Evolutionary conservation across 2,797 vertebrate genomes (phyloP), one percentile per base, ranked within the genome.

Genomic region (Pipistrellus pygmaeus): DNA sequence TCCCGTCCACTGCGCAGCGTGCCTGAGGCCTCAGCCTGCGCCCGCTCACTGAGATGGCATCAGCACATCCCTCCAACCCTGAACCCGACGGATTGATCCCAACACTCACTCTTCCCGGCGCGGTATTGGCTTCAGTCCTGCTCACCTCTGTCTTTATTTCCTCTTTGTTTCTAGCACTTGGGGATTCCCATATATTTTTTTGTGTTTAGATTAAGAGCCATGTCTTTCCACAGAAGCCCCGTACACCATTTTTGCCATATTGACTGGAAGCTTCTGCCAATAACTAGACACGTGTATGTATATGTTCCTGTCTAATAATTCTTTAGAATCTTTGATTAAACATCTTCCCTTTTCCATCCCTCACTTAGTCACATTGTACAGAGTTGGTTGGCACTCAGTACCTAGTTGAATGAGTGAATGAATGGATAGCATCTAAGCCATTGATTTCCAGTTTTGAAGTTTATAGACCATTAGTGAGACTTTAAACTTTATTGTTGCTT

Each of bases 281-380:
- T 73, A 57, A 35, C 27, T 73, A 71, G 53, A 25, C 35, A 23
- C 35, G 23, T 18, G 11, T 41, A 27, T 35, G 44, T 69, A 0
- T 57, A 51, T 83, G n/a, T 53, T 20, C 35, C 60, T 86, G 48
- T 72, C n/a, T 85, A 71, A 44, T 76, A 76, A 23, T 17, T 73
- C 62, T 88, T 89, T 83, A 88, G 35, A 53, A 10, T 87, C 60
- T 77, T 87, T 86, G 48, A 55, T 93, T 80, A 78, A 87, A 55
- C 32, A 80, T 69, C 38, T 71, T 20, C 41, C 51, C 72, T 23
- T 48, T 86, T 85, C 68, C 9, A 68, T 21, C 5, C 41, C 38
- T 92, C 11, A 8, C 10, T 11, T 64, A 80, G 32, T 48, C n/a
- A 84, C 18, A 85, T 88, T 88, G 76, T 68, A 60, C n/a, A 57